Evolutionary conservation across 2,797 vertebrate genomes (phyloP), one percentile per base, ranked within the genome.

Genomic region (Tapirus indicus): DNA sequence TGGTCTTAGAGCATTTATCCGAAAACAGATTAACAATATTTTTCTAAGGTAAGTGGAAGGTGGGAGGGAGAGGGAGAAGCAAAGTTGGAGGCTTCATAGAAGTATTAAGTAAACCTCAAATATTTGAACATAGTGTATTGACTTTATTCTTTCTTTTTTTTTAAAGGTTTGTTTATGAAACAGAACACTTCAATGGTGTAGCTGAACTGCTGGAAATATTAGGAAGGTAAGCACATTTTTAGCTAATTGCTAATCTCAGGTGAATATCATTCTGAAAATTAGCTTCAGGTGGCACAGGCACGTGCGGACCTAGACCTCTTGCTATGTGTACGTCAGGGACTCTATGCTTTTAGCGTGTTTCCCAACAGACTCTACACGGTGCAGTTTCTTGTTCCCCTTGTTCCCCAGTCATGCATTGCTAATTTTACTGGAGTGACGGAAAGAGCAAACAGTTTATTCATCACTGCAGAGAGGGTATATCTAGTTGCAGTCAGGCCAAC

Each of bases 21-120:
- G 99, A 99, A 99, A 99, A 99, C 99, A 99, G 99, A 99, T 99
- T 98, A 99, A 99, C 99, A 99, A 99, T 99, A 99, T 99, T 99
- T 99, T 99, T 99, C 99, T 99, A 99, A 99, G 99, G 99, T 99
- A 99, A 99, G 99, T 98, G 85, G 94, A 95, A 87, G 52, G 74
- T 94, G 83, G 68, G 75, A 38, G 77, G 87, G 25, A 77, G 32
- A 88, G 64, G 72, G 49, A 75, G 83, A 88, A 80, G 47, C 56
- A 85, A 93, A 80, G 23, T 20, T 54, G 86, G 94, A 97, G 78
- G 0, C 0, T 77, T 98, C 54, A 16, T 0, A 60, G 80, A 78
- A 14, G 0, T 97, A 86, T 94, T 79, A 82, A 88, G 47, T 96
- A 96, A 98, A 85, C 58, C 18, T 72, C 66, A 83, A 64, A 27